Base-by-base conservation (phyloP, 1,140 invertebrate genomes). In the Drosophila serrata region DNA sequence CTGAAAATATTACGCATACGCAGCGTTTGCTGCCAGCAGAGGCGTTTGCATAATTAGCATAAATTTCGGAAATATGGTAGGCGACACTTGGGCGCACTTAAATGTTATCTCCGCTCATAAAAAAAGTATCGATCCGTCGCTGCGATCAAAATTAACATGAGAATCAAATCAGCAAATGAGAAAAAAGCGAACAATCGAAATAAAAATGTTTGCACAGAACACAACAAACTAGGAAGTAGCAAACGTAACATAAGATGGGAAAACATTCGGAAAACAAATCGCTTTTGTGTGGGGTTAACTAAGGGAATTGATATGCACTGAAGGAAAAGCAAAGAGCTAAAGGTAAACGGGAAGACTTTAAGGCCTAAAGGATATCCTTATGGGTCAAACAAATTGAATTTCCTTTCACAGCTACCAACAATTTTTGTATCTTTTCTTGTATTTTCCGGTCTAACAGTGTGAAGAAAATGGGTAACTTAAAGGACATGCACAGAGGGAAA, bases 131-230 rank as follows among this genome's bases (percentile, higher is more conserved):
- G 80, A 88, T 84, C 46, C 80, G 75, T 56, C 57, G 55, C 39
- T 49, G 61, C 55, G 48, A 70, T 88, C 55, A 60, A 90, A 88
- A 85, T 88, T 81, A 88, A 90, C 85, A 88, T 90, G 77, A 59
- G 84, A 88, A 90, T 81, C 85, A 67, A 88, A 88, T 88, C 85
- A 85, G 82, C 59, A 72, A 90, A 85, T 85, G 67, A 29, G 35
- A 64, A 63, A 62, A 42, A 15, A 57, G 43, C 40, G 11, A 59
- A 64, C 46, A 88, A 78, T 78, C 79, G 42, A 82, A 82, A 88
- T 88, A 64, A 74, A 87, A 88, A 65, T 80, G 76, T 81, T 82
- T 80, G 72, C 55, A 27, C 51, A 75, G 24, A 60, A 70, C 22
- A 79, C 29, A 58, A 74, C 43, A 72, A 61, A 46, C 63, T 29